phyloP scores from a whole-genome alignment of 2,888 invertebrate genomes.

The Noctua fimbriata region DNA sequence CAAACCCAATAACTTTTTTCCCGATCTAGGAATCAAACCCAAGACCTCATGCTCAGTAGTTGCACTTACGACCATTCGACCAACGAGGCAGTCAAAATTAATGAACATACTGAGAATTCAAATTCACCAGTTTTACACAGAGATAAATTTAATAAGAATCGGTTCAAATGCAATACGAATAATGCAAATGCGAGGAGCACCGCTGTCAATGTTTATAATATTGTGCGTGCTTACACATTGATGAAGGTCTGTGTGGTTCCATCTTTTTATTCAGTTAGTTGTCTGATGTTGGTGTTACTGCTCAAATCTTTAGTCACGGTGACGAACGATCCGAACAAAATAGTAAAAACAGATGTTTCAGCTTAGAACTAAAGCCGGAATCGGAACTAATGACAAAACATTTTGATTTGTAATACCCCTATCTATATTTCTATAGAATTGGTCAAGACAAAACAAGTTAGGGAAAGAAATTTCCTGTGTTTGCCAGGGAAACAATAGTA shows the following conservation, averaged over 20 bases:
- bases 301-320: slow-evolving; percentile 47
- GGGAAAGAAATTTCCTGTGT: slow-evolving; percentile 13
- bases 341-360: slow-evolving; percentile 4
- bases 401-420: slow-evolving; percentile 30
- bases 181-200: slow-evolving; percentile 60
- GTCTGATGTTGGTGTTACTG: slow-evolving; percentile 43
- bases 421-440: background rate
- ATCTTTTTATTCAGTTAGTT: slow-evolving; percentile 61
- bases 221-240: slow-evolving; percentile 64
- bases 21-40: background rate
- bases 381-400: slow-evolving; percentile 4
- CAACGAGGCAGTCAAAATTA: background rate
- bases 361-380: background rate
- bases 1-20: background rate
- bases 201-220: slow-evolving; percentile 67
- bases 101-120: background rate
- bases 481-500: slow-evolving; percentile 36
- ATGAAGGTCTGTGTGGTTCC: slow-evolving; percentile 62
- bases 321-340: slow-evolving; percentile 28
- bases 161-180: slow-evolving; percentile 58
- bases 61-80: background rate
- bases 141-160: slow-evolving; percentile 47
- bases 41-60: background rate
- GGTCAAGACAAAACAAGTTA: slow-evolving; percentile 24
- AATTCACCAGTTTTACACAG: slow-evolving; percentile 7